Conservation (phyloP, 2,888 invertebrate genomes). For the Strigamia crassipes region DNA sequence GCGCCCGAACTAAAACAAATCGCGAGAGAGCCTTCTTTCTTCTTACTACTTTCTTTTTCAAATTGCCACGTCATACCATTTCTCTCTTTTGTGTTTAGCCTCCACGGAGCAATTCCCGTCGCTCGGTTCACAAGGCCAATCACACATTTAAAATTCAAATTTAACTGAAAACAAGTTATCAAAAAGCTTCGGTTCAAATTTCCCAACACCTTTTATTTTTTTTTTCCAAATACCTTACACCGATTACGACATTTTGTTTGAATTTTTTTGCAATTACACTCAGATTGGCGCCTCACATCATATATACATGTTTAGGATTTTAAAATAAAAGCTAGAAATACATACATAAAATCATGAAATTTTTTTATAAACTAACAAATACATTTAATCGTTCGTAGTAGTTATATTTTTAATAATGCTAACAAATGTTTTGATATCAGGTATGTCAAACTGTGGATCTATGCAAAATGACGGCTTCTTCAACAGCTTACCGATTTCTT, state of each 20-base stretch:
- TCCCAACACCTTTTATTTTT: not conserved
- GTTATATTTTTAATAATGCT: not conserved
- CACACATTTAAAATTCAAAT: constrained; percentile 1
- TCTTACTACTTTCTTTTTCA: not conserved
- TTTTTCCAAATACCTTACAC: too few species aligned
- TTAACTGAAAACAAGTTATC: constrained; percentile 7
- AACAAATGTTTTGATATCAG: not conserved
- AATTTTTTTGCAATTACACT: too few species aligned
- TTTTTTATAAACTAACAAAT: too few species aligned
- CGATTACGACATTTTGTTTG: too few species aligned
- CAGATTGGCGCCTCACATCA: too few species aligned
- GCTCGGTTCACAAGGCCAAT: not conserved
- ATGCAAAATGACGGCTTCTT: not conserved
- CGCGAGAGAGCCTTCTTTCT: not conserved
- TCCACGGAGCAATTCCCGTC: not conserved
- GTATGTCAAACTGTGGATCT: not conserved
- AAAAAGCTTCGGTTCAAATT: not conserved
- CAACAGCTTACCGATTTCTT: not conserved
- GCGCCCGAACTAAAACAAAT: not conserved
- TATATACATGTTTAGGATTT: too few species aligned
- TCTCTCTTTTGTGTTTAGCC: not conserved
- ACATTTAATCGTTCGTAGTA: not conserved
- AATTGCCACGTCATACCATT: not conserved
- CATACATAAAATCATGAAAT: too few species aligned
- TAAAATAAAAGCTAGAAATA: too few species aligned